Evolutionary conservation across 2,113 vertebrate genomes (phyloP).

Genomic region (Passer domesticus): DNA sequence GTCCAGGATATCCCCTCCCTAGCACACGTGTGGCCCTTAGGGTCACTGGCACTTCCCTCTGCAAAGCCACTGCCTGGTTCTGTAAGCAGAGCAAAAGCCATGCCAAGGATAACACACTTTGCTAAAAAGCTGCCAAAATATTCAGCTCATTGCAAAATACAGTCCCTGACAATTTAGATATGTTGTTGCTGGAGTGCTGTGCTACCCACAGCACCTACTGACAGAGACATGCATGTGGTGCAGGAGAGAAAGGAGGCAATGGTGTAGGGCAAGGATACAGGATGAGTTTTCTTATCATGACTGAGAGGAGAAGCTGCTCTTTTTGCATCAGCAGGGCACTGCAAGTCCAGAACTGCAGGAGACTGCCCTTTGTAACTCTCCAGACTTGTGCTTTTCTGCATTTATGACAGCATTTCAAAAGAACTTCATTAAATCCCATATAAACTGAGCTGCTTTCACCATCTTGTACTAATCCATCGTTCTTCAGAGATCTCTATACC

Average conservation of each 20-base stretch:
- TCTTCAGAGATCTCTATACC: not conserved
- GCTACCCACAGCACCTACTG: not conserved
- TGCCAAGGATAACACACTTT: not conserved
- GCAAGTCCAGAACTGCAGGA: not conserved
- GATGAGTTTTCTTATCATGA: not conserved
- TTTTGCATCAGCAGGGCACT: not conserved
- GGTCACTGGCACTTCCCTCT: not conserved
- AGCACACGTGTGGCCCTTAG: accelerated
- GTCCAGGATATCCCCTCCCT: accelerated
- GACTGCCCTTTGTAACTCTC: not conserved
- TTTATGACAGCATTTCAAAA: not conserved
- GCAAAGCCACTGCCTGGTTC: not conserved
- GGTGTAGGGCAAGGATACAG: not conserved
- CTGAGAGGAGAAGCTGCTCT: not conserved
- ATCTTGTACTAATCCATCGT: not conserved
- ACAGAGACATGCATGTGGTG: accelerated
- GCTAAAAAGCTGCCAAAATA: not conserved
- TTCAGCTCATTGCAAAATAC: not conserved
- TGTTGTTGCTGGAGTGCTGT: not conserved
- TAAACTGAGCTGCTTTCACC: not conserved
- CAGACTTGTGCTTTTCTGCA: not conserved
- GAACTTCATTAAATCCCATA: not conserved
- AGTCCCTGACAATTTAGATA: not conserved
- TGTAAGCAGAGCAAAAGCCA: not conserved
- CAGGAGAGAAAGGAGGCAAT: not conserved